Evolutionary conservation across 2,797 vertebrate species (phyloP).

Genomic region (Acanthornis magna): DNA sequence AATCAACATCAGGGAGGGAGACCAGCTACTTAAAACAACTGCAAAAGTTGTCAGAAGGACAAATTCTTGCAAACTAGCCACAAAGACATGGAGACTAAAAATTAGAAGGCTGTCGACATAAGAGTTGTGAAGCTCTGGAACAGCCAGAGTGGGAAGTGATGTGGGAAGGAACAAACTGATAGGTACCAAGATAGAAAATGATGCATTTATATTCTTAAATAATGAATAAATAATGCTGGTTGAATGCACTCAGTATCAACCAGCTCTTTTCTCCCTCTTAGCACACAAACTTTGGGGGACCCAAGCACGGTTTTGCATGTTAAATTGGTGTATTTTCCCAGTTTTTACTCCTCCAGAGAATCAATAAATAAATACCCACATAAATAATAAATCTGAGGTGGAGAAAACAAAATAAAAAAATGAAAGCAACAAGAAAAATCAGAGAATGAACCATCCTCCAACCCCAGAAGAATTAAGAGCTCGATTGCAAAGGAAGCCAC

Average conservation of each 20-base stretch:
- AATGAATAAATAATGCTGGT: constrained; percentile 34
- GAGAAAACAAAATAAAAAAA: neutral
- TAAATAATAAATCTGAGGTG: constrained; percentile 34
- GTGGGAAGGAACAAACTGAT: constrained; percentile 36
- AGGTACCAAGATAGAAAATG: constrained; percentile 14
- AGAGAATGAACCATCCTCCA: neutral
- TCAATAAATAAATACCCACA: neutral
- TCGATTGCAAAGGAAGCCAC: neutral
- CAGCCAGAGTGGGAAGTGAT: constrained; percentile 23
- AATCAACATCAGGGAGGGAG: neutral
- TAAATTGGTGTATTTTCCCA: neutral
- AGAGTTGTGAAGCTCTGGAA: constrained; percentile 28
- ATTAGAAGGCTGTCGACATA: neutral
- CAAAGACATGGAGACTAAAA: neutral
- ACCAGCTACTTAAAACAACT: neutral
- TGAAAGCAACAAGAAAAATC: neutral
- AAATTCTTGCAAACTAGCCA: neutral
- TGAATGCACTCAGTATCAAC: neutral
- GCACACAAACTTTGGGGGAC: neutral
- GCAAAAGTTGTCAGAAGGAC: neutral
- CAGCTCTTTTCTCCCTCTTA: neutral
- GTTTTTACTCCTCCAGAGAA: neutral
- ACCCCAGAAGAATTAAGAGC: neutral
- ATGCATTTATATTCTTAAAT: constrained; percentile 13
- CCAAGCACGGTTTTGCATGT: neutral